phyloP scores from a whole-genome alignment of 2,888 invertebrate genomes.

The Parnassius mnemosyne region DNA sequence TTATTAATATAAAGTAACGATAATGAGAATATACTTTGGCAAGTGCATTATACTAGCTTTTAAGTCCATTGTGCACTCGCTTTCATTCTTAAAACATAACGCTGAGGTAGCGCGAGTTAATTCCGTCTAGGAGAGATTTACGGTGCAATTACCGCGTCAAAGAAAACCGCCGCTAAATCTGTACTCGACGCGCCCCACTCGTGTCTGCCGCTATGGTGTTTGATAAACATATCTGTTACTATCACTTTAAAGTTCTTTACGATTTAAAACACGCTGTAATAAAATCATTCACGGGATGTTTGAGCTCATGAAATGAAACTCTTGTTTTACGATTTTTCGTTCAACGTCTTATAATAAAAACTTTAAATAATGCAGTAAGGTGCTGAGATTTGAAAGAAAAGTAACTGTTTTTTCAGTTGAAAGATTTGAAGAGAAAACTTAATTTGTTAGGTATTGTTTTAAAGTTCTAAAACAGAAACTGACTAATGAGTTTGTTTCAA shows the following conservation, averaged over 20 bases:
- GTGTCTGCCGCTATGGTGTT: conserved; percentile 5
- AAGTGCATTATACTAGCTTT: background rate
- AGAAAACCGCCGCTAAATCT: conserved; percentile 48
- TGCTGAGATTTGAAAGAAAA: background rate
- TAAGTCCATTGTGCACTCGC: conserved; percentile 27
- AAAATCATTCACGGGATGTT: conserved; percentile 19
- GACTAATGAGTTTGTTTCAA: no score
- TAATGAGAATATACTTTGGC: background rate
- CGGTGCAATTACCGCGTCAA: conserved; percentile 51
- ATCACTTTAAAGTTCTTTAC: conserved; percentile 18
- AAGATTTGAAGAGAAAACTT: no score
- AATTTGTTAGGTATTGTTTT: no score
- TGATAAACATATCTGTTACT: conserved; percentile 22
- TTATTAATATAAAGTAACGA: background rate
- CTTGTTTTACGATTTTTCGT: conserved; percentile 18
- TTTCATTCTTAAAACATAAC: conserved; percentile 36
- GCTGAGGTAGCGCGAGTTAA: conserved; percentile 39
- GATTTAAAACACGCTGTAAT: conserved; percentile 7
- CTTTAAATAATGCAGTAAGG: conserved; percentile 9
- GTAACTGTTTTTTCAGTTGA: no score
- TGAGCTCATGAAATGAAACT: conserved; percentile 16
- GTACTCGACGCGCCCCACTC: conserved; percentile 28
- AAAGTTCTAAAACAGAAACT: no score
- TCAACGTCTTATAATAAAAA: conserved; percentile 17
- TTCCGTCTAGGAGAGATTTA: conserved; percentile 47